These are phyloP conservation scores for Euzetes globulus DNA, from an alignment of 2,888 invertebrate species.

Conservation along the genomic window DNA sequence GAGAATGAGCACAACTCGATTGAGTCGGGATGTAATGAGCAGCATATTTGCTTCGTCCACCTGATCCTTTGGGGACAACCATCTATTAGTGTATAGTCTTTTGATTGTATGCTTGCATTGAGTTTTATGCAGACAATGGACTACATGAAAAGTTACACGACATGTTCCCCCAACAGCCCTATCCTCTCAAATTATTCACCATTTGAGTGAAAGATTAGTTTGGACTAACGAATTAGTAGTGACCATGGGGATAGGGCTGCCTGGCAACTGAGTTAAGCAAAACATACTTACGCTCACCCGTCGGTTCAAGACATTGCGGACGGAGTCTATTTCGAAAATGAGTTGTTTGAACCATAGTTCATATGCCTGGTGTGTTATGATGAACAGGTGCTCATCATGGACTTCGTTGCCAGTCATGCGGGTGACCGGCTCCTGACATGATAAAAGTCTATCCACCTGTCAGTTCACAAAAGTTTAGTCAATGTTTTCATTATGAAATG, in stretches of 20 bases:
- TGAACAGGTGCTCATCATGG: conserved; percentile 95
- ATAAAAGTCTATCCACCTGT: conserved; percentile 70
- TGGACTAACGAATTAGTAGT: not conserved
- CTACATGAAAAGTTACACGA: too few relatives aligned
- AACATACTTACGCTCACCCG: conserved; percentile 46
- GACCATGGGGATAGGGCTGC: not conserved
- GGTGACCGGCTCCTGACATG: conserved; percentile 47
- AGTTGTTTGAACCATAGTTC: conserved; percentile 99
- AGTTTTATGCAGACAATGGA: too few relatives aligned
- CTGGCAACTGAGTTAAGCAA: not conserved
- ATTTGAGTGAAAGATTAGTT: too few relatives aligned
- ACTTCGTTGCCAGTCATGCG: conserved; percentile 54
- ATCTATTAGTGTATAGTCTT: too few relatives aligned
- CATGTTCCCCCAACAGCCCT: too few relatives aligned
- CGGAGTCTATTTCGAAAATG: conserved; percentile 89
- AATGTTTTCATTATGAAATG: not conserved
- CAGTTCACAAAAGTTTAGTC: conserved; percentile 37
- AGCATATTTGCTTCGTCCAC: conserved; percentile 75
- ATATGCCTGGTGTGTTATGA: conserved; percentile 96
- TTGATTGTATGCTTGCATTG: too few relatives aligned
- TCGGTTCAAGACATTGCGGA: conserved; percentile 66
- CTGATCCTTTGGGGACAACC: not conserved
- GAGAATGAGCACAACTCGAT: conserved; percentile 82
- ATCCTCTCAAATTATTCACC: too few relatives aligned
- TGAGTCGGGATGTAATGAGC: conserved; percentile 81